Percentiles rank a stretch among this genome's conserved stretches.
These are phyloP conservation scores for Takifugu ocellatus DNA, from an alignment of 2,797 vertebrate species.

Conservation along the genomic window DNA sequence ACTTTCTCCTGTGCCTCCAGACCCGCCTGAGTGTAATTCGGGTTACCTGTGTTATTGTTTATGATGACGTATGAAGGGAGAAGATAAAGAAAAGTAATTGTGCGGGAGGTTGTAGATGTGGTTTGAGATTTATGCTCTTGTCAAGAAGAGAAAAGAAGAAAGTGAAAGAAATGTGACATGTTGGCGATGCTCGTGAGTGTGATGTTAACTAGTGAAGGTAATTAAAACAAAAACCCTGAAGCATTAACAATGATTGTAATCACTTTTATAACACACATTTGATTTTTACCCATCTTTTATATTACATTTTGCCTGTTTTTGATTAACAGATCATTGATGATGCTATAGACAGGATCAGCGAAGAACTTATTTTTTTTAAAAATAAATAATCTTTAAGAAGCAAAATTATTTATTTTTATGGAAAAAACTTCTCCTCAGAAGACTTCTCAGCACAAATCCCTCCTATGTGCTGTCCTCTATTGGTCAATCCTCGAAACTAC, in stretches of 20 bases:
- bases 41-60: constrained; percentile 73
- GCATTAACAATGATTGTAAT: not conserved
- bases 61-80: constrained; percentile 91
- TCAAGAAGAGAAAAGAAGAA: constrained; percentile 74
- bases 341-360: too few species aligned
- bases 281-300: too few species aligned
- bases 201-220: constrained; percentile 21
- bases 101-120: constrained; percentile 88
- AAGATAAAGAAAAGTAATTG: constrained; percentile 77
- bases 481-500: constrained; percentile 44
- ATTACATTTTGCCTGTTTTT: too few species aligned
- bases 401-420: not conserved
- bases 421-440: not conserved
- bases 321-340: too few species aligned
- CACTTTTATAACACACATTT: not conserved
- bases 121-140: constrained; percentile 86
- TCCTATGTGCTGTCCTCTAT: constrained; percentile 60
- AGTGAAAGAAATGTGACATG: constrained; percentile 55
- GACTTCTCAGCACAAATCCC: not conserved
- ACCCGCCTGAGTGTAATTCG: constrained; percentile 54
- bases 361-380: too few species aligned
- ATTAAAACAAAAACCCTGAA: not conserved
- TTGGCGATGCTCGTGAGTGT: constrained; percentile 14
- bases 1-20: constrained; percentile 40
- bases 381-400: too few species aligned